Evolutionary conservation across 2,113 vertebrate species (phyloP), one percentile per base, ranked within the genome.

Genomic region (Sitta europaea): DNA sequence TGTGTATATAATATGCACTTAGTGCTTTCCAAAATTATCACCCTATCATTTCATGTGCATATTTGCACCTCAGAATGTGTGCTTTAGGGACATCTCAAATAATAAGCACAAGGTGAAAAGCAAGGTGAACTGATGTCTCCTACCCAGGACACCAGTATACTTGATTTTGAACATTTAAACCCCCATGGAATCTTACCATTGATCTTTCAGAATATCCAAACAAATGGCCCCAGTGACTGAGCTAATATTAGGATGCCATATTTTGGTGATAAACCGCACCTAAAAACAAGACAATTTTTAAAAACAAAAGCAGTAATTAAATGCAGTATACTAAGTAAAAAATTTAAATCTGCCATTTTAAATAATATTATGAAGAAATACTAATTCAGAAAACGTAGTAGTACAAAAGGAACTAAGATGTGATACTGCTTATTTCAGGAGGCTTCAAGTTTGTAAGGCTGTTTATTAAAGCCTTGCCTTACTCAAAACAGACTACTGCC

Each of bases 211-310:
- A 97, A 99, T 99, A 97, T 99, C 99, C 98, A 99, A 98, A 98
- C 99, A 99, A 98, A 99, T 99, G 53, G 99, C 99, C 92, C 99
- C 99, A 38, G 99, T 99, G 98, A 99, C 99, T 75, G 99, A 99
- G 98, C 99, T 99, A 98, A 99, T 99, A 97, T 99, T 99, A 97
- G 99, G 99, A 98, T 99, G 99, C 99, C 99, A 99, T 98, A 99
- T 99, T 98, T 99, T 99, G 86, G 99, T 99, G 96, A 99, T 99
- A 98, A 99, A 99, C 95, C 99, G 99, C 97, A 99, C 99, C 99
- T 99, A 97, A 86, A 98, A 50, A 97, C 25, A 98, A 97, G 92
- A 92, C 40, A 95, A 40, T 88, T 96, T 94, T 68, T 27, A 38
- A 51, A 72, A 96, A 91, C 10, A 95, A 36, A 82, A 70, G 4